phyloP scores from a whole-genome alignment of 2,113 vertebrate species.

The Cardinalis cardinalis region DNA sequence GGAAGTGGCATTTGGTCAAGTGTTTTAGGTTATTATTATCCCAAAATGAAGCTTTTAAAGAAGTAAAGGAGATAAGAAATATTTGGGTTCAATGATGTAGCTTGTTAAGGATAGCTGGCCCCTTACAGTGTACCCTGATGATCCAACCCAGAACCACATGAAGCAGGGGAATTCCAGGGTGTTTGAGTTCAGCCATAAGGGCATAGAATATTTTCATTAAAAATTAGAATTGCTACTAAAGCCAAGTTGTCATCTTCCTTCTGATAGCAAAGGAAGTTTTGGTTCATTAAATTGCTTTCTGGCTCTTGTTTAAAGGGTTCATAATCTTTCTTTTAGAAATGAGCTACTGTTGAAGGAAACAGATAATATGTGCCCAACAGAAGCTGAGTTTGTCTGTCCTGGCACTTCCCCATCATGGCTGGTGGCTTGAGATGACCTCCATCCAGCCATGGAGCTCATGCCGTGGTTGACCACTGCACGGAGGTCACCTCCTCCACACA shows the following conservation, averaged over 20 bases:
- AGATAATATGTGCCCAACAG: neutral
- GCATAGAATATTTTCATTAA: neutral
- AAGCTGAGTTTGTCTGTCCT: neutral
- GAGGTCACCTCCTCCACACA: rapidly evolving
- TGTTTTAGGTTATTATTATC: neutral
- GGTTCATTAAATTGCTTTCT: neutral
- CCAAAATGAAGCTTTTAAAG: neutral
- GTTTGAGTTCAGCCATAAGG: neutral
- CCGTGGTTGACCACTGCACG: neutral
- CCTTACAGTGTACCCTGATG: neutral
- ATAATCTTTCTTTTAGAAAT: neutral
- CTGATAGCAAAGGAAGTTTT: neutral
- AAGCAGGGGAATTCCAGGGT: neutral
- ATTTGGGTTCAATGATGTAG: neutral
- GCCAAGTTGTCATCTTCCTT: neutral
- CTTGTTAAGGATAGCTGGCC: neutral
- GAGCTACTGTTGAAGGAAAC: neutral
- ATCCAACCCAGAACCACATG: rapidly evolving
- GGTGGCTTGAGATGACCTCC: neutral
- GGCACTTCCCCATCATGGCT: neutral
- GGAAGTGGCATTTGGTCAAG: neutral
- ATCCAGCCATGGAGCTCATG: neutral
- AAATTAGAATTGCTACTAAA: neutral
- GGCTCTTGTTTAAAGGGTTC: neutral
- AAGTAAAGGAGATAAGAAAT: neutral